phyloP scores from a whole-genome alignment of 2,888 invertebrate genomes.

The Leptopilina drosophilae region DNA sequence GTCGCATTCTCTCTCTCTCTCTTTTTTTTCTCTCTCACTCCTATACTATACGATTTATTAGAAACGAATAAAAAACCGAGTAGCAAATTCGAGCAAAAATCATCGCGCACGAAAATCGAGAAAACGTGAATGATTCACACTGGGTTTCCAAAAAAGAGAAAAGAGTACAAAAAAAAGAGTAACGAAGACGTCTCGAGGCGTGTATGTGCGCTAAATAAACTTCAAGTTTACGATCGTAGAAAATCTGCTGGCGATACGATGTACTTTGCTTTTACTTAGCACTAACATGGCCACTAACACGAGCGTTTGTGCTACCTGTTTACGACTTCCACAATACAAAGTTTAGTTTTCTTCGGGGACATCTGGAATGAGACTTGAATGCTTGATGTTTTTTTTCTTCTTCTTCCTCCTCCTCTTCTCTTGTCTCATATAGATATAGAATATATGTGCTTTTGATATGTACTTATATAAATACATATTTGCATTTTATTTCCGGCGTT shows the following conservation, averaged over 20 bases:
- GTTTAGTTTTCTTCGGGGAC: conserved; percentile 30
- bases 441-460: background rate
- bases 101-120: conserved; percentile 50
- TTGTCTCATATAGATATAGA: background rate
- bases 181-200: conserved; percentile 36
- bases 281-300: conserved; percentile 23
- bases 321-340: conserved; percentile 35
- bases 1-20: conserved; percentile 3
- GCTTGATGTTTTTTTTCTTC: conserved; percentile 11
- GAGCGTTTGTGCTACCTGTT: conserved; percentile 32
- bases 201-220: conserved; percentile 35
- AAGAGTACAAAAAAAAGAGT: too few species aligned
- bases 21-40: background rate
- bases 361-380: conserved; percentile 36
- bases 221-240: conserved; percentile 29
- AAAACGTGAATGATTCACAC: conserved; percentile 55
- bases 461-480: too few species aligned
- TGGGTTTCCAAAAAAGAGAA: background rate
- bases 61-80: conserved; percentile 40
- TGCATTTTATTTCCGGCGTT: too few species aligned
- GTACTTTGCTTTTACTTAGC: conserved; percentile 36
- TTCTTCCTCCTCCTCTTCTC: background rate
- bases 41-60: background rate
- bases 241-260: conserved; percentile 37
- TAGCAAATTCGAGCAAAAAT: conserved; percentile 46